Base-by-base conservation (phyloP, 2,888 invertebrate genomes). In the Brenthis ino region DNA sequence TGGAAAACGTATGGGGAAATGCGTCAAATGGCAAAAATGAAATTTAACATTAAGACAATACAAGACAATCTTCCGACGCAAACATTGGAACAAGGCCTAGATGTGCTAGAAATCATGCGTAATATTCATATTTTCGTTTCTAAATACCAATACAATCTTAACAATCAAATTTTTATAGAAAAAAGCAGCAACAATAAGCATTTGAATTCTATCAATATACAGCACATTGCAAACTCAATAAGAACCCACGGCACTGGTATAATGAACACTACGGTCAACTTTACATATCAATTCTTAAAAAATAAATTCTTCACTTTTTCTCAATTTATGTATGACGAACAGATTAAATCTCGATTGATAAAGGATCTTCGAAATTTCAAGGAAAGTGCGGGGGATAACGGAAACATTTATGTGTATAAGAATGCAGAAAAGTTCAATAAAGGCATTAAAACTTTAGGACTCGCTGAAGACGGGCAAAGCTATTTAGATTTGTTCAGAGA, bases 1-100 rank as follows among this genome's bases (percentile, higher is more conserved):
- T 99, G 99, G 98, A 97, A 96, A 86, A 98, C 98, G 0, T 99
- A 99, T 84, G 96, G 98, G 20, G 98, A 98, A 89, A 99, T 99
- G 99, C 95, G 98, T 71, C 96, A 97, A 82, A 94, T 99, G 85
- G 99, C 99, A 0, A 94, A 94, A 80, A 95, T 97, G 77, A 97
- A 98, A 84, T 96, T 97, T 78, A 94, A 95, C 70, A 88, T 99
- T 48, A 93, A 94, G 20, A 96, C 98, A 0, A 95, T 97, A n/a
- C 97, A 98, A 82, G 97, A 99, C 82, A 96, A 98, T 86, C 93
- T 99, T 61, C 99, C 99, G 0, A 98, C 98, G 77, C 99, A 99
- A 86, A 98, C 98, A 0, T 93, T 99, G 67, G 99, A 99, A 84
- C 99, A 99, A 91, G 99, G 99, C 13, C 93, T 99, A 67, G 99